Base-by-base conservation (phyloP, 2,797 vertebrate species). In the Mormyrus hasselquistii region DNA sequence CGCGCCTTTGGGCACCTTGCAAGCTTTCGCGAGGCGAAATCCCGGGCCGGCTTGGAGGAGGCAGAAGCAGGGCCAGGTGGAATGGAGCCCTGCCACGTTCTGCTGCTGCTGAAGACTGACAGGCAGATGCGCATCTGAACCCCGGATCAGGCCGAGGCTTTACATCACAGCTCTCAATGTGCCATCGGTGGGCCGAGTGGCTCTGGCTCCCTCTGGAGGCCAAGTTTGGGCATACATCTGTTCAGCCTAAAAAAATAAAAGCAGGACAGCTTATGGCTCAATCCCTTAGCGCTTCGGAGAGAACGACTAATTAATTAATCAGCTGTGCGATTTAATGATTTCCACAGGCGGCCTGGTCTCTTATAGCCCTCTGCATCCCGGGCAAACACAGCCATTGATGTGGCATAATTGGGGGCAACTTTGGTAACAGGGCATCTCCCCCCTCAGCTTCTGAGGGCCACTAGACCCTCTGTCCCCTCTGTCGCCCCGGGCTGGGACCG, bases 291-390 rank as follows among this genome's bases (percentile, higher is more conserved):
- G 3, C 19, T 19, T 34, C 38, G 79, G 44, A 49, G 19, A 50
- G 44, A 41, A 41, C n/a, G 44, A 83, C 79, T 83, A 49, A 47
- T 47, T 49, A 83, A 49, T 47, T 49, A 47, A 83, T 49, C 7
- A 49, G 25, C 50, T 95, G 96, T 95, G 95, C 86, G 90, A 92
- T 95, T 95, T 95, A 96, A 96, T 96, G 94, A 95, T 95, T 95
- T 95, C 94, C 95, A 94, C 91, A 94, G 94, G 96, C 94, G 94
- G 94, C 93, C 92, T 90, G 90, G 93, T 82, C 44, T 89, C 88
- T 69, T 89, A 83, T 91, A 89, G 91, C 88, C 55, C 89, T 76
- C 69, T 55, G 29, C 34, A 94, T 94, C 93, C 92, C 88, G 90
- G 88, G 91, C 92, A 93, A 91, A 59, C 90, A 93, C 93, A 88